Percentiles rank a stretch among this genome's conserved stretches.
Evolutionary conservation across 2,888 invertebrate species (phyloP).

Genomic region (Apamea crenata): DNA sequence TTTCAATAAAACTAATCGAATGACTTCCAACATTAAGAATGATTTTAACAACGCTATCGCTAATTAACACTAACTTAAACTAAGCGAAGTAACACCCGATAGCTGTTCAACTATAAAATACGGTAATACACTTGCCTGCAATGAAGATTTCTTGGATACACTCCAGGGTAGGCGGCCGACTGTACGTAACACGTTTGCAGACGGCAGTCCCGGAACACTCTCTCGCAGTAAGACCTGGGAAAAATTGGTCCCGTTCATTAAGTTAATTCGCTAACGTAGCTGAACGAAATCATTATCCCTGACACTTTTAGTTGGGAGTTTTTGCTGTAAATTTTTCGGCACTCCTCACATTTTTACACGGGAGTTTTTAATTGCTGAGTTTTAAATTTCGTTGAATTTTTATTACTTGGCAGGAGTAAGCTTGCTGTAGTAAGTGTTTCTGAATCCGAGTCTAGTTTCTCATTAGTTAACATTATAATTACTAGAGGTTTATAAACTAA

Average conservation of each 20-base stretch:
- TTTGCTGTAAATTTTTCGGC: slow-evolving; percentile 42
- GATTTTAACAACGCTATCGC: not conserved
- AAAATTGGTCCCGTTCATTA: slow-evolving; percentile 61
- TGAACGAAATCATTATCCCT: slow-evolving; percentile 59
- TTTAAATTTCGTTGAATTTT: slow-evolving; percentile 27
- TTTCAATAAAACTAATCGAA: slow-evolving; percentile 17
- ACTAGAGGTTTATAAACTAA: too few species aligned
- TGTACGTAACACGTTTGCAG: slow-evolving; percentile 98
- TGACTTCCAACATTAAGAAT: not conserved
- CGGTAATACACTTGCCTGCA: slow-evolving; percentile 90
- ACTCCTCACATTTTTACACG: slow-evolving; percentile 33
- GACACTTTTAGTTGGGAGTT: slow-evolving; percentile 52
- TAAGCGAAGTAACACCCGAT: slow-evolving; percentile 23
- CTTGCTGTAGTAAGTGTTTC: slow-evolving; percentile 2
- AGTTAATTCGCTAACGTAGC: slow-evolving; percentile 63
- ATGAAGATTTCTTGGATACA: slow-evolving; percentile 97
- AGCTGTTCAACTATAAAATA: slow-evolving; percentile 40
- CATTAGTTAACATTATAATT: not conserved
- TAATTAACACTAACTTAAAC: slow-evolving; percentile 20
- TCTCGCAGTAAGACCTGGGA: slow-evolving; percentile 95
- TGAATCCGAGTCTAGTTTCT: not conserved
- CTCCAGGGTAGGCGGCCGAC: slow-evolving; percentile 97
- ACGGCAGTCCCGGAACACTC: slow-evolving; percentile 96
- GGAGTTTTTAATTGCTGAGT: slow-evolving; percentile 39
- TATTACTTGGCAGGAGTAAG: slow-evolving; percentile 23